A percentile compares a stretch with the other conserved stretches of the same genome.
Evolutionary conservation across 2,113 vertebrate species (phyloP).

Genomic region (Gulo gulo): DNA sequence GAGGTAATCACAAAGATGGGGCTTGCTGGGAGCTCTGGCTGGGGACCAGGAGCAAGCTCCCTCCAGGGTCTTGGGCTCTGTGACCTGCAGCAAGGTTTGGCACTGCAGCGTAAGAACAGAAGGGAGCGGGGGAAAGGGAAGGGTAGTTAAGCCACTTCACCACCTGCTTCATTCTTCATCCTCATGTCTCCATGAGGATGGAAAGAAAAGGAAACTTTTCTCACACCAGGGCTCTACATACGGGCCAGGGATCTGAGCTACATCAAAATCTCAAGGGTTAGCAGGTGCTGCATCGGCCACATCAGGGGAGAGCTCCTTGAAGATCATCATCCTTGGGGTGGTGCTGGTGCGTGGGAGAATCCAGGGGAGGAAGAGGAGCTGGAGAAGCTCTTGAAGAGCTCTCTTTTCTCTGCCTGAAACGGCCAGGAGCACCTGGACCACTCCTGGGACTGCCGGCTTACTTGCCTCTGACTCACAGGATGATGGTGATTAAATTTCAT

Average conservation of each 20-base stretch:
- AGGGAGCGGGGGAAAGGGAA: fast-evolving
- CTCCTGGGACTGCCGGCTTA: neutral
- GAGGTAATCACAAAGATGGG: neutral
- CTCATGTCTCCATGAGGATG: neutral
- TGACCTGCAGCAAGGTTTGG: neutral
- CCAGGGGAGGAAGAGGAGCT: neutral
- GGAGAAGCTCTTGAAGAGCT: neutral
- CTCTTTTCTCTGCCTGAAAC: neutral
- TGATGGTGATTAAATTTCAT: constrained; percentile 55
- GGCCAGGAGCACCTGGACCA: neutral
- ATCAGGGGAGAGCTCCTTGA: neutral
- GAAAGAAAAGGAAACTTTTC: neutral
- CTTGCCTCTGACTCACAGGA: constrained; percentile 67
- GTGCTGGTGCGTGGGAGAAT: neutral
- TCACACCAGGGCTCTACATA: neutral
- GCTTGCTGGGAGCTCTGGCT: neutral
- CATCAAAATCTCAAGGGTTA: neutral
- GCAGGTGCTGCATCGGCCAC: neutral
- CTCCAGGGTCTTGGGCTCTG: neutral
- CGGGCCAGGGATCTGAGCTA: neutral
- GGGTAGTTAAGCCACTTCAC: neutral
- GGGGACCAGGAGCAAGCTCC: neutral
- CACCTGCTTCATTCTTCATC: neutral
- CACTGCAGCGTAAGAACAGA: neutral
- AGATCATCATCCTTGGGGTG: neutral